These are phyloP conservation scores for Sarcophilus harrisii DNA, from an alignment of 2,797 vertebrate genomes.

Conservation along the genomic window DNA sequence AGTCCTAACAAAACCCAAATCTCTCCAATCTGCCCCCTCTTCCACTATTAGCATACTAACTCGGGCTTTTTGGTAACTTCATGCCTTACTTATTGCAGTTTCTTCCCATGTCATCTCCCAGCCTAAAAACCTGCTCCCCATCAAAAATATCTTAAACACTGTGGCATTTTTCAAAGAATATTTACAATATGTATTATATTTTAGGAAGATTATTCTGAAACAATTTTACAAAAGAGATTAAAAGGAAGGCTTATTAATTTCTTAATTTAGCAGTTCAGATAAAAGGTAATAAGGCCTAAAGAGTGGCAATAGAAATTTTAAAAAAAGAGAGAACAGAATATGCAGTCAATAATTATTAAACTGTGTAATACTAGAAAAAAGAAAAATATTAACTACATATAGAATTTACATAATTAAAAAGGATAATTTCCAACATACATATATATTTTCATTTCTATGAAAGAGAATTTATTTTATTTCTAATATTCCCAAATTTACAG, in stretches of 20 bases:
- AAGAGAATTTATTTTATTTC: not conserved
- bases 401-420: not conserved
- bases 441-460: constrained; percentile 20
- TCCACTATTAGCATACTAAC: not conserved
- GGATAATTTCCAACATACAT: not conserved
- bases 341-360: not conserved
- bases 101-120: not conserved
- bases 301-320: not conserved
- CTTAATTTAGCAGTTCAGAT: not conserved
- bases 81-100: not conserved
- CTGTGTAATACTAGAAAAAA: not conserved
- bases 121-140: not conserved
- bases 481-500: constrained; percentile 22
- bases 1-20: not conserved
- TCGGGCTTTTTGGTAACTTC: not conserved
- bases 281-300: not conserved
- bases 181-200: not conserved
- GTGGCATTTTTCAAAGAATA: not conserved
- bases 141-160: not conserved
- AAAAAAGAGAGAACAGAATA: not conserved
- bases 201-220: not conserved
- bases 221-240: not conserved
- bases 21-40: not conserved
- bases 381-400: not conserved
- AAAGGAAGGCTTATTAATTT: not conserved